Base-by-base conservation (phyloP, 2,797 vertebrate genomes). In the Spheniscus humboldti region DNA sequence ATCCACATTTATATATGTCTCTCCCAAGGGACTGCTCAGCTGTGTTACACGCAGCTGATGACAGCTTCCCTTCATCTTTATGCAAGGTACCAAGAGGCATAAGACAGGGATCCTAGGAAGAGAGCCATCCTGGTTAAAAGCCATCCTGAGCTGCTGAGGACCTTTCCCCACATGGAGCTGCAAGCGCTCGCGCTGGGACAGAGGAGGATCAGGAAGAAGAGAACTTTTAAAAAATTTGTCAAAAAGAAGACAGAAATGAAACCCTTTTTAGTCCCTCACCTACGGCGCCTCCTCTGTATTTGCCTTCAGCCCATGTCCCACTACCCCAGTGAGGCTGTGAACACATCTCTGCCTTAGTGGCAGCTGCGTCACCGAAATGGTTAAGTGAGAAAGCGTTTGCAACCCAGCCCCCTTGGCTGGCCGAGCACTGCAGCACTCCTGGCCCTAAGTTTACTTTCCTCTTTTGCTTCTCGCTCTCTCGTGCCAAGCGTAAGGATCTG, bases 361-460 rank as follows among this genome's bases (percentile, higher is more conserved):
- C 25, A 11, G 9, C 35, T 6, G 16, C 10, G 4, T 35, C 71
- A 3, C 83, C 41, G 76, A 19, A 75, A 83, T 19, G 27, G 92
- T 95, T 90, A 90, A 91, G 12, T 7, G 37, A 73, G 35, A 72
- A 62, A 83, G 50, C 2, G 0, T 28, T 89, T 71, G 31, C 52
- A 28, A 4, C 45, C 45, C 91, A 85, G 28, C 66, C 81, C 66
- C 74, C 67, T 66, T 25, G 47, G 85, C 82, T 93, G 82, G 90
- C 91, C 55, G 9, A 45, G 66, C 37, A 3, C 77, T n/a, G 62
- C 41, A 73, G 31, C 2, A 37, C 87, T 94, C 22, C 87, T 96
- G 95, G 97, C 91, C 93, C 76, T 3, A 81, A 48, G 25, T 19
- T 83, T 18, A 37, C 90, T 77, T 91, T 91, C 69, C 75, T 88